Evolutionary conservation across 1,140 invertebrate species (phyloP).

Genomic region (Copidosoma floridanum): DNA sequence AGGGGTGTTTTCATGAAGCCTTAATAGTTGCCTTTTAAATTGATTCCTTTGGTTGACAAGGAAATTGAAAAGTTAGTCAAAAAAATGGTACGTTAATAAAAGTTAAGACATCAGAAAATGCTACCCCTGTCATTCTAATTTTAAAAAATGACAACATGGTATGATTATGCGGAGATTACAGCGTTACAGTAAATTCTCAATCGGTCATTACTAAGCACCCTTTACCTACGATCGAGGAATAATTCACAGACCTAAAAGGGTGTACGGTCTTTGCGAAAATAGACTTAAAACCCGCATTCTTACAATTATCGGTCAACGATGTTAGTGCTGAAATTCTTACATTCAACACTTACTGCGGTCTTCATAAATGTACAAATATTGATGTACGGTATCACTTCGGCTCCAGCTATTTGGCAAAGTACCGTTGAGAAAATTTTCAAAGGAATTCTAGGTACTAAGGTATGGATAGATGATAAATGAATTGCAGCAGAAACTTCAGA

Average conservation of each 20-base stretch:
- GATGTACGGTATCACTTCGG: neutral
- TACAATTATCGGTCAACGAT: neutral
- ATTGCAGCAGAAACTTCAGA: neutral
- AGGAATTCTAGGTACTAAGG: neutral
- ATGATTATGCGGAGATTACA: conserved; percentile 41
- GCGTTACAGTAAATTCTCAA: conserved; percentile 33
- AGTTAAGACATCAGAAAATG: conserved; percentile 37
- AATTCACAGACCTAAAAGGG: conserved; percentile 40
- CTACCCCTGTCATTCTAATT: conserved; percentile 52
- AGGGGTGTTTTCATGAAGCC: neutral
- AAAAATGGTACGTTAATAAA: neutral
- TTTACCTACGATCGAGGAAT: conserved; percentile 52
- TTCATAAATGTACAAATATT: no score
- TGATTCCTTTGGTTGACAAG: neutral
- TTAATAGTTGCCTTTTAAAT: neutral
- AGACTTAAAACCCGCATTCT: conserved; percentile 49
- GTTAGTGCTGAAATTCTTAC: neutral
- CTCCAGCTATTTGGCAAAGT: neutral
- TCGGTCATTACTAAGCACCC: conserved; percentile 45
- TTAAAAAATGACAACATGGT: conserved; percentile 48
- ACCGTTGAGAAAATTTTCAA: neutral
- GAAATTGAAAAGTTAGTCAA: neutral
- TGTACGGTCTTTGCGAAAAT: conserved; percentile 33
- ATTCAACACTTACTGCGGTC: neutral
- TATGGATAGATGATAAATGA: neutral